Evolutionary conservation across 2,888 invertebrate species (phyloP).

Genomic region (Troglohyphantes excavatus): DNA sequence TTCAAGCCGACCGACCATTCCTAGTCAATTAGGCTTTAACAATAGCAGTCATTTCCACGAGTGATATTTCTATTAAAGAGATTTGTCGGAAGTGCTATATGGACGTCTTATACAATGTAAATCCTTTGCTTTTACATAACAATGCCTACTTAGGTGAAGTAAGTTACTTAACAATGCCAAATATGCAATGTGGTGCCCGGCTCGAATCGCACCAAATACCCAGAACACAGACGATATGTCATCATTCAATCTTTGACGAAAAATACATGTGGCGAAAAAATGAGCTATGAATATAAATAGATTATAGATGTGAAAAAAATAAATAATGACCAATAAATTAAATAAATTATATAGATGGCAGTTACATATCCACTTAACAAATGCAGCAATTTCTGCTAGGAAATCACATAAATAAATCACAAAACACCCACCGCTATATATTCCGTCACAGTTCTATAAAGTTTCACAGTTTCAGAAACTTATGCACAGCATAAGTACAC

Average conservation of each 20-base stretch:
- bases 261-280: not conserved
- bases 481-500: not conserved
- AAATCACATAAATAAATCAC: not conserved
- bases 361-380: not conserved
- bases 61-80: too few relatives aligned
- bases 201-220: not conserved
- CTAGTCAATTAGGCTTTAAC: too few relatives aligned
- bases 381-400: not conserved
- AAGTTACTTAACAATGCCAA: too few relatives aligned
- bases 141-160: too few relatives aligned
- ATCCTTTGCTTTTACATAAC: not conserved
- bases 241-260: not conserved
- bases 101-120: not conserved
- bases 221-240: not conserved
- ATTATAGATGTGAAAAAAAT: constrained; percentile 37
- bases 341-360: constrained; percentile 31
- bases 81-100: too few relatives aligned
- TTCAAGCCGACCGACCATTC: too few relatives aligned
- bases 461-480: not conserved
- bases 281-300: constrained; percentile 38
- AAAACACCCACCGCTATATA: not conserved
- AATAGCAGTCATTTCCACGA: too few relatives aligned
- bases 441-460: not conserved
- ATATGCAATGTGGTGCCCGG: not conserved
- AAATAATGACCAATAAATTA: constrained; percentile 42